Conservation (phyloP, 1,140 invertebrate species). For the Notospermus geniculatus region DNA sequence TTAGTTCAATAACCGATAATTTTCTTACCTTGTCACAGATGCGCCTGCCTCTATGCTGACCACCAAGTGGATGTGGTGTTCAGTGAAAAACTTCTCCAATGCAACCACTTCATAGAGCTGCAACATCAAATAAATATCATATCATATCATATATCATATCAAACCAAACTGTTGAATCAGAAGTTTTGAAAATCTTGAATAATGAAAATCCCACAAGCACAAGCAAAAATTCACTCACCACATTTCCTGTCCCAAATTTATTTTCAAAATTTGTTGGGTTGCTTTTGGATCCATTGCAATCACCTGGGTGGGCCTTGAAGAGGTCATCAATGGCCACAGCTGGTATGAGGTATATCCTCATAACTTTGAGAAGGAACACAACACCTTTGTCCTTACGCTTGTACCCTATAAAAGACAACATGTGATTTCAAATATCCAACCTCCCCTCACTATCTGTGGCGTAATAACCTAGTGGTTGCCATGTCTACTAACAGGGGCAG, state of each 20-base stretch:
- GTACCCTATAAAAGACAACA: conserved; percentile 52
- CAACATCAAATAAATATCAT: neutral
- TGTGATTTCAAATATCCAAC: too few species aligned
- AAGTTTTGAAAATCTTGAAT: too few species aligned
- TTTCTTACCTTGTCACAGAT: conserved; percentile 72
- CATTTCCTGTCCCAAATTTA: too few species aligned
- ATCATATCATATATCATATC: too few species aligned
- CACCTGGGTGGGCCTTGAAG: conserved; percentile 79
- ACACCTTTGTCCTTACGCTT: conserved; percentile 75
- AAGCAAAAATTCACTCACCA: too few species aligned
- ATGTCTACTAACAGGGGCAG: too few species aligned
- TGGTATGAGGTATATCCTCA: conserved; percentile 86
- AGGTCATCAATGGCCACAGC: conserved; percentile 79
- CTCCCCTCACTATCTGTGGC: too few species aligned
- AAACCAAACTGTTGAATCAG: too few species aligned
- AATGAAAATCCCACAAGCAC: too few species aligned
- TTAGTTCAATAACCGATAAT: conserved; percentile 2
- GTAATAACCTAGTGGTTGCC: too few species aligned
- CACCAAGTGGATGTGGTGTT: conserved; percentile 79
- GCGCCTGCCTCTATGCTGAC: conserved; percentile 89
- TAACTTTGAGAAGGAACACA: conserved; percentile 83
- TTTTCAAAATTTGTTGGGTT: conserved; percentile 60
- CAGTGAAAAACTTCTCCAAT: conserved; percentile 4
- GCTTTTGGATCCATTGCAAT: conserved; percentile 77
- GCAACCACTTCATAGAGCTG: neutral